phyloP scores from a whole-genome alignment of 2,113 vertebrate species.

The Abramis brama region DNA sequence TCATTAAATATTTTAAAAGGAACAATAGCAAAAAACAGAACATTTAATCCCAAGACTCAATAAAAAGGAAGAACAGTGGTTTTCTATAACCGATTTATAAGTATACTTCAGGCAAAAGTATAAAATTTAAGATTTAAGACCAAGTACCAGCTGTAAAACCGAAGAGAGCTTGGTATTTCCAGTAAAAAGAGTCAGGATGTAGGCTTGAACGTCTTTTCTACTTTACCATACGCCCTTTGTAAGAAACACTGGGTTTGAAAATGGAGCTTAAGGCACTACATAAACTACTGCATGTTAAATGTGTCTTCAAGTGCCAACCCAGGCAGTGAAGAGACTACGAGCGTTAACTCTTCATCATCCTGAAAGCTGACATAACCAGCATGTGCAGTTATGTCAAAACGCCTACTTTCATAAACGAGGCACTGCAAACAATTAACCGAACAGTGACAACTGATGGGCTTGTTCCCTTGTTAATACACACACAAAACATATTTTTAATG shows the following conservation, averaged over 20 bases:
- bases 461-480: conserved; percentile 40
- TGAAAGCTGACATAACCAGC: neutral
- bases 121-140: neutral
- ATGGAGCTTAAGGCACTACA: neutral
- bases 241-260: neutral
- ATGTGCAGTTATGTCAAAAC: neutral
- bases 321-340: neutral
- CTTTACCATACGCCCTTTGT: neutral
- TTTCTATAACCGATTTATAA: neutral
- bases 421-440: conserved; percentile 31
- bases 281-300: neutral
- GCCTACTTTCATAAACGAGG: conserved; percentile 32
- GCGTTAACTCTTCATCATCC: neutral
- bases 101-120: neutral
- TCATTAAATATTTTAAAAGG: neutral
- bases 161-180: neutral
- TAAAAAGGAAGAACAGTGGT: neutral
- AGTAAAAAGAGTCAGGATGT: neutral
- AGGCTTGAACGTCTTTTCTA: neutral
- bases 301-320: neutral
- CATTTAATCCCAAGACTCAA: neutral
- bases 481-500: conserved; percentile 40
- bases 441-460: conserved; percentile 32
- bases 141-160: neutral
- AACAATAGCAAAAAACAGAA: neutral